Conservation (phyloP, 2,797 vertebrate genomes). For the Crenichthys baileyi region DNA sequence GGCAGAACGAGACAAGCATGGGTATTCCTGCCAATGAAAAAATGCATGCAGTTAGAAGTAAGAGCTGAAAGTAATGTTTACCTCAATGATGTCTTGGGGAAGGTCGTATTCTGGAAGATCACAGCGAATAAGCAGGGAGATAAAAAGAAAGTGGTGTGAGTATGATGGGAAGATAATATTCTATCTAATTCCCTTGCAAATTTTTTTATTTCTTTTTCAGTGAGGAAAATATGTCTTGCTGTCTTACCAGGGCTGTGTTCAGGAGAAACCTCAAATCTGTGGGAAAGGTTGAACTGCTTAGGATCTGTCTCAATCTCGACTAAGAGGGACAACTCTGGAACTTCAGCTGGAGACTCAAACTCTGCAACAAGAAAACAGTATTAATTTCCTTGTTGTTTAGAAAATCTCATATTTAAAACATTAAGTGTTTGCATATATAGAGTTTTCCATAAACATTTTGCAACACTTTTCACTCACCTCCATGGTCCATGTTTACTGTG, state of each 20-base stretch:
- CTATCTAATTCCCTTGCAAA: background rate
- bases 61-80: constrained; percentile 59
- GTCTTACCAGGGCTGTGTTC: constrained; percentile 72
- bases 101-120: constrained; percentile 56
- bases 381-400: background rate
- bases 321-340: constrained; percentile 68
- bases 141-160: constrained; percentile 26
- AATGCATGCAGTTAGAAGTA: constrained; percentile 32
- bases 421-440: background rate
- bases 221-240: background rate
- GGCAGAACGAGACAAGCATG: constrained; percentile 54
- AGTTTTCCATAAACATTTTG: background rate
- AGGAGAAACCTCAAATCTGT: constrained; percentile 90
- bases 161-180: background rate
- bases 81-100: constrained; percentile 69
- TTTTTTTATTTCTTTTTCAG: background rate
- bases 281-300: constrained; percentile 65
- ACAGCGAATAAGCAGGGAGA: constrained; percentile 21
- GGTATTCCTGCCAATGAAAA: constrained; percentile 80
- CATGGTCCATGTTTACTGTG: constrained; percentile 64
- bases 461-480: constrained; percentile 26
- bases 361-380: constrained; percentile 36
- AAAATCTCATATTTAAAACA: background rate
- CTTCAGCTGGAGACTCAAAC: background rate
- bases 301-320: constrained; percentile 79